Conservation (phyloP, 2,888 invertebrate species). For the Listrodromus nycthemerus region DNA sequence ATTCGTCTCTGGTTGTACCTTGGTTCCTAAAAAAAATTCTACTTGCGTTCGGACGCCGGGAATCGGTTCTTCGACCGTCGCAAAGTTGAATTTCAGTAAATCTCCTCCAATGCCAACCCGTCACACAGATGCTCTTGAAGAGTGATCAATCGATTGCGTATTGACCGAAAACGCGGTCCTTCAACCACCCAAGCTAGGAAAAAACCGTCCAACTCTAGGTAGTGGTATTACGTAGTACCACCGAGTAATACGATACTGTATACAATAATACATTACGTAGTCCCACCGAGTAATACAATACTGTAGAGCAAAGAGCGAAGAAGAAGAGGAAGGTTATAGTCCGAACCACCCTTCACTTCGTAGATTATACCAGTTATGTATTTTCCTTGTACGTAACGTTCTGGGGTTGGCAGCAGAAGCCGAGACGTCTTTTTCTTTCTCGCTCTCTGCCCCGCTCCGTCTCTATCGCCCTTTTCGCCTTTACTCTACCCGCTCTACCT, state of each 20-base stretch:
- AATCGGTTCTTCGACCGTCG: not conserved
- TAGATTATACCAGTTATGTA: constrained; percentile 69
- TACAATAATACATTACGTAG: constrained; percentile 36
- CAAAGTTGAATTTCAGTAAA: not conserved
- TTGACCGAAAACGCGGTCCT: constrained; percentile 5
- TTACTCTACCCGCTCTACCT: constrained; percentile 30
- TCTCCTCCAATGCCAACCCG: not conserved
- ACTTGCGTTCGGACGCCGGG: not conserved
- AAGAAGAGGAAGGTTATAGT: constrained; percentile 45
- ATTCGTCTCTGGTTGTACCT: not conserved
- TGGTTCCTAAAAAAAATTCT: not conserved
- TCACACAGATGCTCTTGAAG: not conserved
- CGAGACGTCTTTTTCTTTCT: constrained; percentile 53
- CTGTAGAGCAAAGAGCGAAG: constrained; percentile 3
- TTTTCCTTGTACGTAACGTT: constrained; percentile 62
- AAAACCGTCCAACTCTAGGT: not conserved
- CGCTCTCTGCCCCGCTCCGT: not conserved
- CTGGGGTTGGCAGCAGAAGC: constrained; percentile 54
- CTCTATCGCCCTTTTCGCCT: constrained; percentile 36
- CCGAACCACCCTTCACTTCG: constrained; percentile 60
- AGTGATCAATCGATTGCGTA: constrained; percentile 8
- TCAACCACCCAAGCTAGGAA: not conserved
- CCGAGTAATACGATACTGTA: constrained; percentile 17
- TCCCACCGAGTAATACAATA: constrained; percentile 19
- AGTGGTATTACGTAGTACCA: constrained; percentile 15